A percentile compares a stretch with the other conserved stretches of the same genome.
Evolutionary conservation across 2,888 invertebrate genomes (phyloP).

Genomic region (Lithophane ornitopus): DNA sequence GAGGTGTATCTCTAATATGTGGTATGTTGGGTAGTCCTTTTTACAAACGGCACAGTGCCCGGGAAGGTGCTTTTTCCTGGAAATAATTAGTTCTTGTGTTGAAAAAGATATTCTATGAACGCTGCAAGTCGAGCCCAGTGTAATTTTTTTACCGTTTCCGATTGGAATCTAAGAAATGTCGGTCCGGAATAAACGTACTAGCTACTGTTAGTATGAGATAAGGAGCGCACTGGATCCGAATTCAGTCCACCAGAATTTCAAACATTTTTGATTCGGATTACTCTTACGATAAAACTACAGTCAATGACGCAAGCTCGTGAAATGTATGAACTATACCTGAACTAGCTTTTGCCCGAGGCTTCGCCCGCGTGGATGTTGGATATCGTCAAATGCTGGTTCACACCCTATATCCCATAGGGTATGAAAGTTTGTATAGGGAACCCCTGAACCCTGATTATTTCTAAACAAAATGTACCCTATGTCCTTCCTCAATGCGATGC

Average conservation of each 20-base stretch:
- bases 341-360: no score
- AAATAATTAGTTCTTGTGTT: background rate
- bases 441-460: no score
- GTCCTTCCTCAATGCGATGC: no score
- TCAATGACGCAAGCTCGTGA: no score
- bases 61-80: slow-evolving; percentile 72
- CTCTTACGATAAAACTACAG: no score
- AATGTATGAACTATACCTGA: no score
- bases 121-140: background rate
- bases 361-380: no score
- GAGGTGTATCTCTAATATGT: slow-evolving; percentile 62
- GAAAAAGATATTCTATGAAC: background rate
- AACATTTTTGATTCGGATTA: background rate
- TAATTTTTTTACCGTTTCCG: background rate
- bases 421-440: no score
- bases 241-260: background rate
- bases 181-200: background rate
- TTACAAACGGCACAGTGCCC: slow-evolving; percentile 71
- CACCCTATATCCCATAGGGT: no score
- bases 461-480: no score
- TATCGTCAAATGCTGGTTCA: no score
- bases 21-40: slow-evolving; percentile 60
- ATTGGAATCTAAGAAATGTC: background rate
- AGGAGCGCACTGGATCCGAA: background rate
- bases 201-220: no score